Evolutionary conservation across 2,888 invertebrate species (phyloP), one percentile per base, ranked within the genome.

Genomic region (Ennomos fuscantarius): DNA sequence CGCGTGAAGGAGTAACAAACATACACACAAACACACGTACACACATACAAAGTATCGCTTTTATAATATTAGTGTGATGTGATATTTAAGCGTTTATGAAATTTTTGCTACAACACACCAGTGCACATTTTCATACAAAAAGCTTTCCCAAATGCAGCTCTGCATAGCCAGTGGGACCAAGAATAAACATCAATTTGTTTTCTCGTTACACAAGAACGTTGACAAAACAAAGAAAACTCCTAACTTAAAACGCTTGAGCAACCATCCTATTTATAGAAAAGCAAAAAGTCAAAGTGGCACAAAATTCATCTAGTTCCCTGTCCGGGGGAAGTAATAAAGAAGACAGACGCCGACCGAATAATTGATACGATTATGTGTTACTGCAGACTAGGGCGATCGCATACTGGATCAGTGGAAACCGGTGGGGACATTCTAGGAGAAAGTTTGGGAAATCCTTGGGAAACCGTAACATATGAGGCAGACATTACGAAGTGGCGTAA

Each of bases 311-410:
- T 73, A 79, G 74, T 70, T 69, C 74, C 73, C 73, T 76, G 72
- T 78, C 75, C 74, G 73, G 78, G 79, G 79, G 82, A 82, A 79
- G 87, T 86, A 88, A 89, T 88, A 88, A 87, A 87, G 85, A 82
- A 87, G 82, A 82, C 78, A 78, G 85, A 89, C 84, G 83, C 85
- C 83, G 83, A 80, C 82, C 87, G 88, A 89, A 89, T 90, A 89
- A 89, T 89, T 89, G 87, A 89, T 89, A 87, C 86, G 83, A 85
- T 88, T 88, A 87, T 87, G 85, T 83, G 81, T 80, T 82, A 73
- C 74, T 65, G 68, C 63, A 73, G 66, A 73, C 62, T 74, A 68
- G 71, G 77, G 69, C 64, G 62, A 57, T 37, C 67, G 46, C 70
- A 73, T 60, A 80, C 40, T 58, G 48, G 49, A 11, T 47, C 57